Evolutionary conservation across 30 jellyfish, hydroid and myxozoan genomes (phyloP).

Genomic region (Clytia hemisphaerica): DNA sequence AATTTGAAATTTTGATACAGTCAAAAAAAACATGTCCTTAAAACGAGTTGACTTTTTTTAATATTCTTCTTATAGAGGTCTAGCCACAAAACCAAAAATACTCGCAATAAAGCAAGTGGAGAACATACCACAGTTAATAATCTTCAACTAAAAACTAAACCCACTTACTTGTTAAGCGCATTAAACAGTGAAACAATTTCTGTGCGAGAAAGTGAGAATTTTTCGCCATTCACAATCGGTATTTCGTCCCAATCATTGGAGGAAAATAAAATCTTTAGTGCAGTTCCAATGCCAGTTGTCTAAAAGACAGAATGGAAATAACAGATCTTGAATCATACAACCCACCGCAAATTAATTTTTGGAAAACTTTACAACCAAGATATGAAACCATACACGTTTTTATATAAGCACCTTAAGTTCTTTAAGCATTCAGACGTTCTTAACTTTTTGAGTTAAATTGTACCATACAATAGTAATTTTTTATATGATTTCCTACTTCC

Average conservation of each 20-base stretch:
- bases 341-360: too few species aligned
- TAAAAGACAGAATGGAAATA: constrained; percentile 15
- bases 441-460: too few species aligned
- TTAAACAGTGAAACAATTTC: constrained; percentile 82
- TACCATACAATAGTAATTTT: background rate
- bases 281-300: constrained; percentile 98
- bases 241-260: constrained; percentile 49
- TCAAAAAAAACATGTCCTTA: too few species aligned
- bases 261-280: constrained; percentile 87
- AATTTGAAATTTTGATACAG: too few species aligned
- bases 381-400: too few species aligned
- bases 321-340: too few species aligned
- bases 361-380: too few species aligned
- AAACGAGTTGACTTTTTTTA: too few species aligned
- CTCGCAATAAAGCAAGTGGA: too few species aligned
- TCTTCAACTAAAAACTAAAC: background rate
- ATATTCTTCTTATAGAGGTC: too few species aligned
- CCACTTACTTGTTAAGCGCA: constrained; percentile 67
- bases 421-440: too few species aligned
- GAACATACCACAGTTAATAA: background rate
- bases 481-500: background rate
- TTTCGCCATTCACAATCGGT: constrained; percentile 59
- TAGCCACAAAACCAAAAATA: too few species aligned
- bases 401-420: background rate
- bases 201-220: constrained; percentile 55